Conservation (phyloP, 2,797 vertebrate species). For the Myripristis jacobus region DNA sequence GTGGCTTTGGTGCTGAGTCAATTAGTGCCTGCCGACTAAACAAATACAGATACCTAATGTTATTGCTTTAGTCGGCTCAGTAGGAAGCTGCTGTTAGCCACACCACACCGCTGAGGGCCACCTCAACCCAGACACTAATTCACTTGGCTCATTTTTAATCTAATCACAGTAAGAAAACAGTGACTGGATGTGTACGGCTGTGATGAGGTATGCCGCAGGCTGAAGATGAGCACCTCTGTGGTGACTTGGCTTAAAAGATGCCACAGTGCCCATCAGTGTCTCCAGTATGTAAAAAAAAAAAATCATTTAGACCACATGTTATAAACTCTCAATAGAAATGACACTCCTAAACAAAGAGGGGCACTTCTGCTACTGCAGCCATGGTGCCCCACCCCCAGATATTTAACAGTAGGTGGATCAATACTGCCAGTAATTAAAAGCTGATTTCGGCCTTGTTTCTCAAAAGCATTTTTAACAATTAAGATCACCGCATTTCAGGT, state of each 20-base stretch:
- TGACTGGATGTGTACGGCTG: background rate
- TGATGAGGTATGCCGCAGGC: background rate
- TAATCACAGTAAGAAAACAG: background rate
- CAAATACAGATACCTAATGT: slow-evolving; percentile 25
- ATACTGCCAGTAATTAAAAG: background rate
- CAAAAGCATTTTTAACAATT: slow-evolving; percentile 17
- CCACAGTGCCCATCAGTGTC: background rate
- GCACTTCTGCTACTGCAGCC: background rate
- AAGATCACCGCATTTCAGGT: slow-evolving; percentile 17
- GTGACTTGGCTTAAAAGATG: background rate
- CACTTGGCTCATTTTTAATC: slow-evolving; percentile 18
- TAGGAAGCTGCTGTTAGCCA: slow-evolving; percentile 1
- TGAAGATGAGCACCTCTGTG: background rate
- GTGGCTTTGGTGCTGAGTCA: slow-evolving; percentile 10
- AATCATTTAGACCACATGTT: background rate
- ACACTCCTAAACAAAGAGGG: background rate
- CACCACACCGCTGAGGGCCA: background rate
- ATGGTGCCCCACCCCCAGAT: background rate
- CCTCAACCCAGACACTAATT: slow-evolving; percentile 22
- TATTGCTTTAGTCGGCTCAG: slow-evolving; percentile 16
- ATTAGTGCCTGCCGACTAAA: slow-evolving; percentile 12
- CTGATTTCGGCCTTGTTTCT: background rate
- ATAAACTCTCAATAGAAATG: slow-evolving; percentile 2
- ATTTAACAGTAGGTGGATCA: background rate
- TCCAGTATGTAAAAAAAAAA: background rate